These are phyloP conservation scores for Conus ventricosus DNA, from an alignment of 1,140 invertebrate genomes.

Conservation along the genomic window DNA sequence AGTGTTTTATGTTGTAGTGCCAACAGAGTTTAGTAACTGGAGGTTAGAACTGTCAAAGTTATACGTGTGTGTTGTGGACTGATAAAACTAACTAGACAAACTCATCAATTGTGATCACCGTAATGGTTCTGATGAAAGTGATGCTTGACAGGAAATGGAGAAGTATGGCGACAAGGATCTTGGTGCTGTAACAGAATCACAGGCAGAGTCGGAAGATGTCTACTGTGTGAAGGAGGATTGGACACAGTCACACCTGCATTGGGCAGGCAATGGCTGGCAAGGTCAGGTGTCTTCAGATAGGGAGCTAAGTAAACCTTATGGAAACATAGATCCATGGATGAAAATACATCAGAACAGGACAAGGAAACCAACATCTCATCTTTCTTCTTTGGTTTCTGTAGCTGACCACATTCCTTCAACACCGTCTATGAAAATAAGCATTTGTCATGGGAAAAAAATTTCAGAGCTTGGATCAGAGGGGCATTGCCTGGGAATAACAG, in stretches of 20 bases:
- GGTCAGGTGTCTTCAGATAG: background rate
- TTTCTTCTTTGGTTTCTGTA: background rate
- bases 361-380: background rate
- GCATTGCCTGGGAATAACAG: slow-evolving; percentile 9
- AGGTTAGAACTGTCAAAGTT: too few relatives aligned
- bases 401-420: background rate
- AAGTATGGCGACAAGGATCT: background rate
- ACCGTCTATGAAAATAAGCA: background rate
- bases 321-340: background rate
- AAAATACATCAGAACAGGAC: background rate
- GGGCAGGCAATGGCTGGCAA: background rate
- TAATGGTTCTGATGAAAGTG: background rate
- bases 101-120: too few relatives aligned
- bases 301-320: background rate
- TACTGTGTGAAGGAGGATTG: slow-evolving; percentile 18
- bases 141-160: background rate
- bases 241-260: background rate
- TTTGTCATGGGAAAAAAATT: slow-evolving; percentile 1
- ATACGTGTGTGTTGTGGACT: too few relatives aligned
- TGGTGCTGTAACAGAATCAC: background rate
- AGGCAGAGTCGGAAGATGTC: slow-evolving; percentile 8
- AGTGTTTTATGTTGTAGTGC: too few relatives aligned
- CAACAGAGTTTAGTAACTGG: too few relatives aligned
- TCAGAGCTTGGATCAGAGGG: slow-evolving; percentile 13
- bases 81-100: too few relatives aligned